Base-by-base conservation (phyloP, 2,797 vertebrate genomes). In the Esox lucius region DNA sequence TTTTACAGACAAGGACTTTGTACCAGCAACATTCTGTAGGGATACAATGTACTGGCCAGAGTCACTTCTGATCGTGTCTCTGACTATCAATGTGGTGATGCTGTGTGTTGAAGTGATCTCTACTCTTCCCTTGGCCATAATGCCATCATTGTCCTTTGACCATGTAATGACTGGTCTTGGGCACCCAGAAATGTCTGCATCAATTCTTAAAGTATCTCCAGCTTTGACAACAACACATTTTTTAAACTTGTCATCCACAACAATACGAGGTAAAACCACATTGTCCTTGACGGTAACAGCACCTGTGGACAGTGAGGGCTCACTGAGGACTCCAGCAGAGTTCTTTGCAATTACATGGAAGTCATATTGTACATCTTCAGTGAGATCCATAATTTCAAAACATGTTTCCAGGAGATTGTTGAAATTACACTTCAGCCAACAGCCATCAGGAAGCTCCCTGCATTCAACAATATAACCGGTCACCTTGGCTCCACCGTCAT, bases 371-470 rank as follows among this genome's bases (percentile, higher is more conserved):
- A 96, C 95, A 78, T 95, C 96, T 91, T 98, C 98, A 59, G 94
- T 96, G 72, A 99, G 96, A 81, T 94, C 96, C 78, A 94, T 96
- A 77, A 99, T 93, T 64, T 98, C 96, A 76, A 97, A 95, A 83
- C 89, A 98, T 26, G 96, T 98, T 88, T 99, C 97, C 85, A 94
- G 93, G 64, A 99, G 83, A 65, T 96, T 99, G 67, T 96, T 95
- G 85, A 97, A 99, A 88, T 98, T 99, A 86, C 97, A 98, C 80
- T 99, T 99, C 59, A 99, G 93, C 98, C 98, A 99, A 79, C 96
- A 95, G 65, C 94, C 95, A 12, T 97, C 95, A 81, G 96, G 97
- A 15, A 98, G 71, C 77, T 98, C 96, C 89, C 93, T 96, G 16
- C 92, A 93, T 86, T 99, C 98, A 87, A 99, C 94, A 83, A 97